Conservation (phyloP, 2,888 invertebrate genomes). For the Papilio demoleus region DNA sequence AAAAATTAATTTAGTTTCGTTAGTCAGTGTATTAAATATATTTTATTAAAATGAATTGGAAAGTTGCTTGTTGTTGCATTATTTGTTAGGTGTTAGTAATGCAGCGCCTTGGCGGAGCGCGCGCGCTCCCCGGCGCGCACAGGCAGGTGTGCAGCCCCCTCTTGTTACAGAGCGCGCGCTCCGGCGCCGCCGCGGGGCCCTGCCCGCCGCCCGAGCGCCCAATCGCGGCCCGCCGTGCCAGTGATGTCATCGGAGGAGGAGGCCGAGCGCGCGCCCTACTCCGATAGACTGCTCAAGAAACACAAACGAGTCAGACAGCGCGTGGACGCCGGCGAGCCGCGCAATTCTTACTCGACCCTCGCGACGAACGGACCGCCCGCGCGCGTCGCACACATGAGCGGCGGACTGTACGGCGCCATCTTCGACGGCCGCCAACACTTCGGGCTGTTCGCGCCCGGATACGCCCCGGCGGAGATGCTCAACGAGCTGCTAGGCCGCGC, state of each 20-base stretch:
- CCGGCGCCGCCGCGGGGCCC: conserved; percentile 80
- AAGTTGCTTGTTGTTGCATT: conserved; percentile 51
- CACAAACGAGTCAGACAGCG: conserved; percentile 97
- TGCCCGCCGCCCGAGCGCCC: conserved; percentile 88
- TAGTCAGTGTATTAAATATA: not conserved
- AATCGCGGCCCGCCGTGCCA: conserved; percentile 92
- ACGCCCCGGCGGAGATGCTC: conserved; percentile 95
- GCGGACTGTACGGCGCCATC: conserved; percentile 94
- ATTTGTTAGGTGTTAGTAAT: conserved; percentile 40
- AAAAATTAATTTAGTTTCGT: not conserved
- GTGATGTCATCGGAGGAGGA: conserved; percentile 99
- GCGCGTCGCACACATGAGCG: conserved; percentile 91
- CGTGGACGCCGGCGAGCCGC: conserved; percentile 97
- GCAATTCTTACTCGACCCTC: conserved; percentile 92
- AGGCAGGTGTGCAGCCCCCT: conserved; percentile 79
- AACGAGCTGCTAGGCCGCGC: conserved; percentile 94
- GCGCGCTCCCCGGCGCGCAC: conserved; percentile 54
- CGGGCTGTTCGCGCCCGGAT: conserved; percentile 92
- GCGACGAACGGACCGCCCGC: conserved; percentile 83
- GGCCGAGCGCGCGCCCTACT: conserved; percentile 97
- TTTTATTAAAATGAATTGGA: conserved; percentile 45
- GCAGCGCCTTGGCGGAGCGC: conserved; percentile 39
- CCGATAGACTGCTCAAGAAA: conserved; percentile 96
- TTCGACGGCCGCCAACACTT: conserved; percentile 92
- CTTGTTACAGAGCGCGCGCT: conserved; percentile 81